Percentiles rank a stretch among this genome's conserved stretches.
phyloP scores from a whole-genome alignment of 1,140 invertebrate genomes.

The Thaumetopoea pityocampa region DNA sequence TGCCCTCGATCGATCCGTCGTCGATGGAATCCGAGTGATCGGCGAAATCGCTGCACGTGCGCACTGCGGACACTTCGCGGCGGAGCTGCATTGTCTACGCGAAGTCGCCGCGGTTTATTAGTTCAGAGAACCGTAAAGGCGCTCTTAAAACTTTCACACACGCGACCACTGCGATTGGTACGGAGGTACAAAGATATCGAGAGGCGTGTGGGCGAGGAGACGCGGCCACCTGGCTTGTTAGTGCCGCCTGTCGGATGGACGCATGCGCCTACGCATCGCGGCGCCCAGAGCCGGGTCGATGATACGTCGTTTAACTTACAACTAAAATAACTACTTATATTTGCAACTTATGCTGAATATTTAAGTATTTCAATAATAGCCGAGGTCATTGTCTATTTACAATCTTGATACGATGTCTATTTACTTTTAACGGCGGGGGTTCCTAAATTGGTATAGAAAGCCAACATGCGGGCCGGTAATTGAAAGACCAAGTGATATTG shows the following conservation, averaged over 20 bases:
- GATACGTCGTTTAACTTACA: too few species aligned
- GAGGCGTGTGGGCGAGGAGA: conserved; percentile 61
- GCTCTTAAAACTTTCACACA: conserved; percentile 73
- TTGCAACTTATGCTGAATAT: too few species aligned
- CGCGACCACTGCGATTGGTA: conserved; percentile 59
- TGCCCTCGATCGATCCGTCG: conserved; percentile 68
- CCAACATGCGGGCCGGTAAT: conserved; percentile 45
- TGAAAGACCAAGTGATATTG: conserved; percentile 50
- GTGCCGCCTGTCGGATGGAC: conserved; percentile 42
- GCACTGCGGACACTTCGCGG: conserved; percentile 55
- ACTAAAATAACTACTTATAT: too few species aligned
- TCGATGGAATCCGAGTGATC: conserved; percentile 60
- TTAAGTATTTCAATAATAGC: too few species aligned
- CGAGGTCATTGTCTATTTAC: too few species aligned
- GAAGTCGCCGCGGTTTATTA: conserved; percentile 44
- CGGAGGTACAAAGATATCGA: conserved; percentile 63
- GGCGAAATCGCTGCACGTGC: conserved; percentile 72
- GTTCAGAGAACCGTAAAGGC: conserved; percentile 64
- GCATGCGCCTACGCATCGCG: conserved; percentile 27
- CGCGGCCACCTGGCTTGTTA: conserved; percentile 68
- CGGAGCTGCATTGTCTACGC: conserved; percentile 54
- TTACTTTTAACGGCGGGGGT: conserved; percentile 24
- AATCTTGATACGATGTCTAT: too few species aligned
- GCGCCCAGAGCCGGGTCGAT: conserved; percentile 9
- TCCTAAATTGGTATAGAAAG: conserved; percentile 41